These are phyloP conservation scores for Prunella fulvescens DNA, from an alignment of 2,113 vertebrate genomes.

Conservation along the genomic window DNA sequence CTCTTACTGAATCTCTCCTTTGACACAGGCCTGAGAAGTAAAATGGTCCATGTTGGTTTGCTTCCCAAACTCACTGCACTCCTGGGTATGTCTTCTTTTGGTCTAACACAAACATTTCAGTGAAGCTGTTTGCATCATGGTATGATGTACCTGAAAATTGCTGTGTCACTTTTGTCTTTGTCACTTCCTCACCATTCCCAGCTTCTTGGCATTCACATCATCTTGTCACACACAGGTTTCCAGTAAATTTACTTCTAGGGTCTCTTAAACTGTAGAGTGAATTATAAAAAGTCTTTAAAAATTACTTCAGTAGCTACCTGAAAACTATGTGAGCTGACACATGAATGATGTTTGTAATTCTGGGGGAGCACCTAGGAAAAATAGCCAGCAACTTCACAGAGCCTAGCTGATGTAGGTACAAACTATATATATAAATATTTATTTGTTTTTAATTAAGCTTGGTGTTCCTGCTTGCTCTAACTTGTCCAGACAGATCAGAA, in stretches of 20 bases:
- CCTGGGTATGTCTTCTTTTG: conserved; percentile 75
- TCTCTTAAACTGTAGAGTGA: not conserved
- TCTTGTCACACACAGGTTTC: not conserved
- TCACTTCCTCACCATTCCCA: not conserved
- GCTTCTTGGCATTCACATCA: not conserved
- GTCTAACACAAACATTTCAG: not conserved
- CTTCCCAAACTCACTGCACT: conserved; percentile 86
- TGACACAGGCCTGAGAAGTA: conserved; percentile 86
- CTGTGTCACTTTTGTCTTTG: not conserved
- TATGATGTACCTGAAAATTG: not conserved
- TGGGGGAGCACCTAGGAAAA: not conserved
- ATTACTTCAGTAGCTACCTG: not conserved
- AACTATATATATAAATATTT: not conserved
- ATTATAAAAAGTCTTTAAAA: not conserved
- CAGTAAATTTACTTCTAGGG: not conserved
- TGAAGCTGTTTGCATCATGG: not conserved
- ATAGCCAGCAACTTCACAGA: not conserved
- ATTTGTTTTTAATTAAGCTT: not conserved
- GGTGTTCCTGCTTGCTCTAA: not conserved
- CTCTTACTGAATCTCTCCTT: conserved; percentile 92
- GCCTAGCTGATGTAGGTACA: not conserved
- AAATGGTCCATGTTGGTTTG: conserved; percentile 91
- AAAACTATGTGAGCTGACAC: not conserved
- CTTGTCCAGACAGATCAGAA: not conserved
- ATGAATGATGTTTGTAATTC: not conserved